These are phyloP conservation scores for Ptychochromis oligacanthus DNA, from an alignment of 2,113 vertebrate species.

Conservation along the genomic window DNA sequence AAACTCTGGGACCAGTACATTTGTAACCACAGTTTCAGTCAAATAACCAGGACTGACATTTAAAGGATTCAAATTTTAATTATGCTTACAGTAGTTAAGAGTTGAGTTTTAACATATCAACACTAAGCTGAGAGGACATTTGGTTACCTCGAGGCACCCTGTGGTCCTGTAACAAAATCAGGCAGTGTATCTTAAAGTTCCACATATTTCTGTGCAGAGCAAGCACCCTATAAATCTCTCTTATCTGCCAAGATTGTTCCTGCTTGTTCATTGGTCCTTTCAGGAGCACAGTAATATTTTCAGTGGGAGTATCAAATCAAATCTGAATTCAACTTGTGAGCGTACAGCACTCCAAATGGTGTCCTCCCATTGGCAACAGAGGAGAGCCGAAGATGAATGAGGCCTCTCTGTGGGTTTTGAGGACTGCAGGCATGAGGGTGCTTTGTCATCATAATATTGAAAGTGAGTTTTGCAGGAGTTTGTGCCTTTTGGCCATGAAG, in stretches of 20 bases:
- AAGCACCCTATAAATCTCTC: slow-evolving; percentile 50
- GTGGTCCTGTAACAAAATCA: background rate
- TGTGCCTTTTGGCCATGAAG: slow-evolving; percentile 48
- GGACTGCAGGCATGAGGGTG: slow-evolving; percentile 32
- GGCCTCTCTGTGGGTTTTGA: slow-evolving; percentile 37
- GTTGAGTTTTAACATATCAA: background rate
- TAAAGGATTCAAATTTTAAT: background rate
- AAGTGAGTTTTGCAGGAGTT: slow-evolving; percentile 37
- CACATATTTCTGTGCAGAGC: slow-evolving; percentile 8
- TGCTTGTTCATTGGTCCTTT: slow-evolving; percentile 15
- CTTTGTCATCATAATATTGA: slow-evolving; percentile 65
- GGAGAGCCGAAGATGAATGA: slow-evolving; percentile 55
- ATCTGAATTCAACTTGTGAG: slow-evolving; percentile 49
- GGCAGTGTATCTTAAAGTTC: background rate
- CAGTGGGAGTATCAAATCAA: slow-evolving; percentile 55
- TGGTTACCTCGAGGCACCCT: background rate
- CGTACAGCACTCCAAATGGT: background rate
- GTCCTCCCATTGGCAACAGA: slow-evolving; percentile 49
- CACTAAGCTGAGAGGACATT: background rate
- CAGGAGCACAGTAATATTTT: slow-evolving; percentile 24
- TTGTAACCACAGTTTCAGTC: background rate
- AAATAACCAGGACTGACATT: background rate
- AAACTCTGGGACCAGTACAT: no score
- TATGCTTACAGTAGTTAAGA: background rate
- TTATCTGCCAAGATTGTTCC: slow-evolving; percentile 25